Percentiles rank a stretch among this genome's conserved stretches.
phyloP scores from a whole-genome alignment of 2,797 vertebrate species.

The Cryptoprocta ferox region DNA sequence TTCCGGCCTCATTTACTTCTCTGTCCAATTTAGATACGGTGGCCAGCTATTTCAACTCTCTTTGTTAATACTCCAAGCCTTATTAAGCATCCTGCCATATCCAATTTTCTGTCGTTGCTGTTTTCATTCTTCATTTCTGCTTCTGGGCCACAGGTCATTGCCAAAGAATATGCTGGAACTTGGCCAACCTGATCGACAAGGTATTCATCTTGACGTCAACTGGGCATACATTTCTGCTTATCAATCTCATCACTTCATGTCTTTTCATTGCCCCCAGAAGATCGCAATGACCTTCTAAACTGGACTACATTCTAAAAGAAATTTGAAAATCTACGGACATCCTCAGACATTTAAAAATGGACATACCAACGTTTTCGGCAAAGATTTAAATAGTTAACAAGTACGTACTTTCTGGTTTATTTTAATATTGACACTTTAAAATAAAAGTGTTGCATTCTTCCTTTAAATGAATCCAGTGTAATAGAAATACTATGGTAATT shows the following conservation, averaged over 20 bases:
- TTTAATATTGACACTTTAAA: slow-evolving; percentile 43
- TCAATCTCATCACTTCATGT: neutral
- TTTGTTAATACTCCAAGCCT: neutral
- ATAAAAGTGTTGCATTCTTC: neutral
- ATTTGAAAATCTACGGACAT: neutral
- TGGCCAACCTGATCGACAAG: neutral
- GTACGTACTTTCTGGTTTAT: slow-evolving; percentile 14
- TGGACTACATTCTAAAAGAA: neutral
- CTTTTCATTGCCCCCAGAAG: neutral
- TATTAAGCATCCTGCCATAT: neutral
- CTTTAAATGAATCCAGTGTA: slow-evolving; percentile 15
- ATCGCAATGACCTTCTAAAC: neutral
- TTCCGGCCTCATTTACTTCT: neutral
- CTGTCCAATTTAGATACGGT: neutral
- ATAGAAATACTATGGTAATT: slow-evolving; percentile 9
- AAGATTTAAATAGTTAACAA: slow-evolving; percentile 11
- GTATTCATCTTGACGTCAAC: neutral
- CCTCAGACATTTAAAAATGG: neutral
- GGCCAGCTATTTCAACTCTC: neutral
- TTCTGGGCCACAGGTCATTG: neutral
- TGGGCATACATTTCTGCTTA: neutral
- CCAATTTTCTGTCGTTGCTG: neutral
- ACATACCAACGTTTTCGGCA: neutral
- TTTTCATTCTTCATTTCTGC: neutral
- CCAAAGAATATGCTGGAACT: neutral